Evolutionary conservation across 2,113 vertebrate species (phyloP).

Genomic region (Bos indicus): DNA sequence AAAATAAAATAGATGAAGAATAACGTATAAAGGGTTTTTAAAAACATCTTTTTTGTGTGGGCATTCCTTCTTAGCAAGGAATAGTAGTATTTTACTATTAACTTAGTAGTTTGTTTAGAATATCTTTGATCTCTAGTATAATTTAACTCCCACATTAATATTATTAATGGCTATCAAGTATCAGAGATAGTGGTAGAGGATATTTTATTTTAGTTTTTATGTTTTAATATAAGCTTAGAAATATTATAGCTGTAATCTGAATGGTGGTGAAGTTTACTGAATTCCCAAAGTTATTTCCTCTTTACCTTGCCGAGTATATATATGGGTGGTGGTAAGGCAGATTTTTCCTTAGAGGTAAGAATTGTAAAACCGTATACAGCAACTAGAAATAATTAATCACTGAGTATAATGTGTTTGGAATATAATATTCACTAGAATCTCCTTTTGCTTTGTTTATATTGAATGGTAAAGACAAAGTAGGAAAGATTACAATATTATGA

Average conservation of each 20-base stretch:
- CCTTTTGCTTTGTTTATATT: conserved; percentile 15
- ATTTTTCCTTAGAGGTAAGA: background rate
- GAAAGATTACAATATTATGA: background rate
- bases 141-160: conserved; percentile 12
- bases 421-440: background rate
- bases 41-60: conserved; percentile 3
- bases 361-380: background rate
- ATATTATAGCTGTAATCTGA: background rate
- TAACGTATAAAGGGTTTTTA: conserved; percentile 6
- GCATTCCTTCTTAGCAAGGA: background rate
- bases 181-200: background rate
- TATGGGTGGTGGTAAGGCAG: background rate
- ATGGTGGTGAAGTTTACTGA: background rate
- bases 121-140: background rate
- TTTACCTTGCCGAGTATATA: background rate
- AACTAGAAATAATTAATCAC: background rate
- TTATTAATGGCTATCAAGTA: background rate
- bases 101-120: background rate
- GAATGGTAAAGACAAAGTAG: conserved; percentile 20
- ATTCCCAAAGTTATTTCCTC: background rate
- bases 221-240: conserved; percentile 13
- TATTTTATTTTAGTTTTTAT: conserved; percentile 12
- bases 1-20: background rate
- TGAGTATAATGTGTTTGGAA: conserved; percentile 23
- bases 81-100: background rate